These are phyloP conservation scores for Gortyna flavago DNA, from an alignment of 2,888 invertebrate species.

Conservation along the genomic window DNA sequence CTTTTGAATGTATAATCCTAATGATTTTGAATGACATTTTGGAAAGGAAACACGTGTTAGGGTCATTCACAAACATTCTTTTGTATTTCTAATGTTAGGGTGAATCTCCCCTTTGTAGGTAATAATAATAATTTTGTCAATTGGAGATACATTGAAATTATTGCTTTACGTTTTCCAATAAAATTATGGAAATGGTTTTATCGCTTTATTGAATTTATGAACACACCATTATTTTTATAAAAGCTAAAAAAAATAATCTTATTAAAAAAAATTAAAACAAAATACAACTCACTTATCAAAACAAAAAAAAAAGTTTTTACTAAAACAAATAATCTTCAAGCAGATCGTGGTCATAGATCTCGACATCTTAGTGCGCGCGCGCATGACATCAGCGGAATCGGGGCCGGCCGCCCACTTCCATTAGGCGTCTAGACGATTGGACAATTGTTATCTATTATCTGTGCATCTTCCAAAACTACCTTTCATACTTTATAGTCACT, in stretches of 20 bases:
- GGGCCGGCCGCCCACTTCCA: conserved; percentile 83
- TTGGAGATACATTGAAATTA: conserved; percentile 19
- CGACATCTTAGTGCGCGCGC: conserved; percentile 64
- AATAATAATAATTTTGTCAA: conserved; percentile 43
- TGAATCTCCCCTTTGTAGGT: conserved; percentile 37
- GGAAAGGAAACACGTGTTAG: conserved; percentile 57
- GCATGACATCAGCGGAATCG: conserved; percentile 81
- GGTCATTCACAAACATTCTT: conserved; percentile 44
- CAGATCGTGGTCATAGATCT: conserved; percentile 50
- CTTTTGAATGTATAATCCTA: conserved; percentile 53
- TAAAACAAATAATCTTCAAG: conserved; percentile 45
- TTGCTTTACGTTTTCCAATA: conserved; percentile 1
- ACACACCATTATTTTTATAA: no score
- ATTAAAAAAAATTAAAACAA: no score
- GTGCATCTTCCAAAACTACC: conserved; percentile 53
- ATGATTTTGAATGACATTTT: conserved; percentile 49
- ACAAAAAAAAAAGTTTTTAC: conserved; percentile 9
- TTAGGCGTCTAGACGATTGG: conserved; percentile 76
- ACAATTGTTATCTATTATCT: conserved; percentile 69
- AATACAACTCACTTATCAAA: neutral
- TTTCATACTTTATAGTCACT: conserved; percentile 27
- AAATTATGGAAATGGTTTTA: neutral
- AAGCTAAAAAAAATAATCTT: no score
- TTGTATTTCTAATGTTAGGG: conserved; percentile 52
- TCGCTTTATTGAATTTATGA: neutral